Evolutionary conservation across 2,888 invertebrate species (phyloP), one percentile per base, ranked within the genome.

Genomic region (Netelia melanura): DNA sequence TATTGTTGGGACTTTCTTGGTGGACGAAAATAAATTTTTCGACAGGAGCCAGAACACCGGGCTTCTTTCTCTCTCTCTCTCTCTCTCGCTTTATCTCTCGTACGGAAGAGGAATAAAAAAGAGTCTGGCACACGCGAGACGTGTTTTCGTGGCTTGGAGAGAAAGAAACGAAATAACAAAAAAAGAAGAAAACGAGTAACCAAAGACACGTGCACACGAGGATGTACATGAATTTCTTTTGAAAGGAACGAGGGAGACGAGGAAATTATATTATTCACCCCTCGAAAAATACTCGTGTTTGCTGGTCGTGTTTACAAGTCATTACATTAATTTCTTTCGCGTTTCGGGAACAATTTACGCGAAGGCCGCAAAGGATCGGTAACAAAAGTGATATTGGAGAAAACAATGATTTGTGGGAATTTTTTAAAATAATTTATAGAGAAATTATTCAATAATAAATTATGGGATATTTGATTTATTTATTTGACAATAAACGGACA

Each of bases 11-110:
- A 56, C 58, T 72, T 25, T 62, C 48, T 78, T 17, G 54, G 38
- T 38, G 72, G 88, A 90, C 89, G 83, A 91, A 92, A 92, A 92
- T 92, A 92, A 90, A 90, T 90, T 83, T 83, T 85, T 77, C 83
- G 85, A 81, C 90, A 89, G 86, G 87, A 87, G 84, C 88, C 89
- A 90, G 89, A 90, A 89, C 91, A 88, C 88, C 88, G 89, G 83
- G 74, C 87, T 86, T 86, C 67, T 72, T 48, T 43, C 79, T 48
- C 23, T 75, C 67, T 62, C 52, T 72, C 78, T 84, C 67, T 62
- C 25, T 72, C 74, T 84, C 67, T 75, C 62, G 75, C 38, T 43
- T 14, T 64, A n/a, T 17, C n/a, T 56, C 30, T 62, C 30, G 21
- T 10, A 10, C 44, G 11, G 43, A 64, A 58, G 23, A 77, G 75